Evolutionary conservation across 2,797 vertebrate genomes (phyloP).

Genomic region (Leuciscus waleckii): DNA sequence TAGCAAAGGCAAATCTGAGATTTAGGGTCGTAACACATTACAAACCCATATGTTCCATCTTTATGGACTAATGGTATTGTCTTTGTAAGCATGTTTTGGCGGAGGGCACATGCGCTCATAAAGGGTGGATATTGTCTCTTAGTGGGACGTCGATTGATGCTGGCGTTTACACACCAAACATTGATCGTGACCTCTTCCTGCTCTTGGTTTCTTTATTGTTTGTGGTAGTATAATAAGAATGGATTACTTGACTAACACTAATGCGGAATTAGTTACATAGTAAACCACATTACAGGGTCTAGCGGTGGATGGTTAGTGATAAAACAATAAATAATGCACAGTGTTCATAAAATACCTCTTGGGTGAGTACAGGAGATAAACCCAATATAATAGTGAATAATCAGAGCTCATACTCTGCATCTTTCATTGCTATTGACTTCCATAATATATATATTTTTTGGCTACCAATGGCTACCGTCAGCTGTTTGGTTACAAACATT

Average conservation of each 20-base stretch:
- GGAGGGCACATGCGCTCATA: constrained; percentile 41
- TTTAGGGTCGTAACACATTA: constrained; percentile 5
- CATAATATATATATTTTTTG: too few species aligned
- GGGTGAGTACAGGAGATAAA: constrained; percentile 22
- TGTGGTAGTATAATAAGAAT: constrained; percentile 58
- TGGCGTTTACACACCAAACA: constrained; percentile 47
- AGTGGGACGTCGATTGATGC: constrained; percentile 53
- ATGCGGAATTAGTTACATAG: constrained; percentile 59
- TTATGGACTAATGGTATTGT: constrained; percentile 36
- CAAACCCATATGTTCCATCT: constrained; percentile 7
- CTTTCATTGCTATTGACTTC: neutral
- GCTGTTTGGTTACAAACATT: too few species aligned
- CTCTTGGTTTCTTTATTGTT: constrained; percentile 56
- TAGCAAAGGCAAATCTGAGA: neutral
- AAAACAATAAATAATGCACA: constrained; percentile 46
- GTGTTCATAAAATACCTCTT: constrained; percentile 44
- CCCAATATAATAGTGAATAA: constrained; percentile 32
- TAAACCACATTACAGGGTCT: constrained; percentile 55
- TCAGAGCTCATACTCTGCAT: neutral
- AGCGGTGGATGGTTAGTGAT: constrained; percentile 40
- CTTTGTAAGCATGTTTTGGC: constrained; percentile 46
- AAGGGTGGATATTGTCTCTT: constrained; percentile 47
- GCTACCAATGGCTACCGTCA: too few species aligned
- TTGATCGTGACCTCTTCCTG: constrained; percentile 54
- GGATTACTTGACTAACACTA: constrained; percentile 52